Conservation (phyloP, 2,888 invertebrate genomes). For the Petrolisthes cinctipes region DNA sequence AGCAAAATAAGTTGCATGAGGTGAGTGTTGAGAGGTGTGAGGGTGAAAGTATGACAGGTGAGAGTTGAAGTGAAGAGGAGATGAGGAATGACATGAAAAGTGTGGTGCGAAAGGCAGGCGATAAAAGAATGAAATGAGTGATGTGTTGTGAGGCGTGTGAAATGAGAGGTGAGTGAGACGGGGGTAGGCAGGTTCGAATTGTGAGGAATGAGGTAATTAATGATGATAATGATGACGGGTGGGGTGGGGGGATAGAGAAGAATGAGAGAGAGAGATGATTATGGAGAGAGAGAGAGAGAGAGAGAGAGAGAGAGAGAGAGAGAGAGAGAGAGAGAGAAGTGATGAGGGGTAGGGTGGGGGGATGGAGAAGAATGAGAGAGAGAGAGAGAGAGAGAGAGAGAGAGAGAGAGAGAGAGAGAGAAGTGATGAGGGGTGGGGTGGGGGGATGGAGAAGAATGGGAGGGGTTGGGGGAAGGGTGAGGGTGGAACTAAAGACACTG, state of each 20-base stretch:
- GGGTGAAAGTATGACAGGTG: no score
- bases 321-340: neutral
- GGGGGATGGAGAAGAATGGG: neutral
- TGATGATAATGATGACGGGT: neutral
- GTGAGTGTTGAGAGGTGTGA: no score
- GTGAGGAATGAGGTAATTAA: neutral
- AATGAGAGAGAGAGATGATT: neutral
- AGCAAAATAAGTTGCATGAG: no score
- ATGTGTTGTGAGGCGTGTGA: neutral
- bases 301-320: constrained; percentile 17
- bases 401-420: neutral
- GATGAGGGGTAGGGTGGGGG: neutral
- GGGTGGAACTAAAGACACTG: neutral
- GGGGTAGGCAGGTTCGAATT: neutral
- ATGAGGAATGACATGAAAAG: neutral
- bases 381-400: constrained; percentile 29
- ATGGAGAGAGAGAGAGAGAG: neutral
- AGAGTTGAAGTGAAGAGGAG: neutral
- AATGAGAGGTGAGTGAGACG: neutral
- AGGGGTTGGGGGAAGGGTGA: neutral
- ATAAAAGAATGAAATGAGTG: neutral
- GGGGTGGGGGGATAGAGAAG: neutral
- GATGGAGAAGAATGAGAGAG: neutral
- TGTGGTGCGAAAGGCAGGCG: neutral
- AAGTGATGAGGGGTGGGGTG: neutral